These are phyloP conservation scores for Otus scops DNA, from an alignment of 2,797 vertebrate species.

Conservation along the genomic window DNA sequence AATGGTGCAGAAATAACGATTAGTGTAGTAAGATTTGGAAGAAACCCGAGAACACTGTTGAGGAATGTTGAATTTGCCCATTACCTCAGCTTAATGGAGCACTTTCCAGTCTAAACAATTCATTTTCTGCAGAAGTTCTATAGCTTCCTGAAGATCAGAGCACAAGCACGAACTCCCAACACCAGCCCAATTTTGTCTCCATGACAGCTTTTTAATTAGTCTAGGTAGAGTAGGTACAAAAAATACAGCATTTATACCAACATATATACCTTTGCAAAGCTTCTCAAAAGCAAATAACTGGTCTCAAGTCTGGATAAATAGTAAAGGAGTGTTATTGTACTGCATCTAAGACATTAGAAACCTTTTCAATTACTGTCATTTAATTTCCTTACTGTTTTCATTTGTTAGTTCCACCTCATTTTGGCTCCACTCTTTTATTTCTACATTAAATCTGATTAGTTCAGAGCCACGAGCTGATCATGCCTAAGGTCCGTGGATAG, in stretches of 20 bases:
- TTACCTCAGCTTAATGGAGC: slow-evolving; percentile 4
- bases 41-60: background rate
- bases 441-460: background rate
- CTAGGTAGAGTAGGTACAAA: background rate
- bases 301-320: background rate
- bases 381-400: background rate
- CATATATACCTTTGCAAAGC: background rate
- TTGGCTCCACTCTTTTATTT: background rate
- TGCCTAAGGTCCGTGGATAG: background rate
- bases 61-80: background rate
- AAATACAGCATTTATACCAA: background rate
- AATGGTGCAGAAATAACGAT: background rate
- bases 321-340: background rate
- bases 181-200: background rate
- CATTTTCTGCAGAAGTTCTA: slow-evolving; percentile 5
- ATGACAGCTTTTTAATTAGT: background rate
- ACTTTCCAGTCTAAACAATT: slow-evolving; percentile 24
- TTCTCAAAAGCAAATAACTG: background rate
- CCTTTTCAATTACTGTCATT: slow-evolving; percentile 1
- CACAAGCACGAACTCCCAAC: background rate
- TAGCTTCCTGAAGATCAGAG: background rate
- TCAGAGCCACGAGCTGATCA: background rate
- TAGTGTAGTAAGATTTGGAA: background rate
- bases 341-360: background rate
- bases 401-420: slow-evolving; percentile 23